Conservation (phyloP, 2,113 vertebrate genomes). For the Fulica atra region DNA sequence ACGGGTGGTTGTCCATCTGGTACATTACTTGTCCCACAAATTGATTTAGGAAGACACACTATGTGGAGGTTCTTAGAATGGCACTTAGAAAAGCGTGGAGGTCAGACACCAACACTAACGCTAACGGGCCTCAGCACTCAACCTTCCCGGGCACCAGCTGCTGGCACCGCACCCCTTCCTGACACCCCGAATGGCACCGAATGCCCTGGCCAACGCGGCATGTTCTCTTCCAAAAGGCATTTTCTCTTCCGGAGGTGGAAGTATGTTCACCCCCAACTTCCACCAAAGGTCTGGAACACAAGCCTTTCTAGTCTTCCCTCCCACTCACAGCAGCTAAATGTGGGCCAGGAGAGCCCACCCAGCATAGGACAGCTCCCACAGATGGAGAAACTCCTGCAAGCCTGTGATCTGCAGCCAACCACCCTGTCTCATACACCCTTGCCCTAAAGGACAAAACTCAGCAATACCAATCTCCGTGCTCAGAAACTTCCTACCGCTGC, state of each 20-base stretch:
- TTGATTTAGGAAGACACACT: no score
- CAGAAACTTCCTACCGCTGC: neutral
- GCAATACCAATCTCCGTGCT: neutral
- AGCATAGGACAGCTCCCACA: neutral
- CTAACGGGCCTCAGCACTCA: neutral
- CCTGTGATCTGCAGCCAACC: neutral
- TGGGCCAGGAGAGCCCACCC: neutral
- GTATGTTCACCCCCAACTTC: fast-evolving
- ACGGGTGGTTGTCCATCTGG: neutral
- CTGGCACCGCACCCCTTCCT: neutral
- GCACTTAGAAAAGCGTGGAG: neutral
- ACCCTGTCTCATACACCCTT: neutral
- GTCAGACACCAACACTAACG: neutral
- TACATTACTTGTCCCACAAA: neutral
- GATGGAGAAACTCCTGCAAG: neutral
- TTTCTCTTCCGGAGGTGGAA: neutral
- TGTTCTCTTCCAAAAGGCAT: neutral
- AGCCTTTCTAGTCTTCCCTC: neutral
- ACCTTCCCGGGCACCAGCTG: slow-evolving; percentile 14
- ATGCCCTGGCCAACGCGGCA: neutral
- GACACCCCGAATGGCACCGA: neutral
- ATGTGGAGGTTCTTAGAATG: fast-evolving
- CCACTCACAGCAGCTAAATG: neutral
- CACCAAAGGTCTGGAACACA: neutral
- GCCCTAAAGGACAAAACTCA: neutral